These are phyloP conservation scores for Ifrita kowaldi DNA, from an alignment of 2,113 vertebrate genomes.

Conservation along the genomic window DNA sequence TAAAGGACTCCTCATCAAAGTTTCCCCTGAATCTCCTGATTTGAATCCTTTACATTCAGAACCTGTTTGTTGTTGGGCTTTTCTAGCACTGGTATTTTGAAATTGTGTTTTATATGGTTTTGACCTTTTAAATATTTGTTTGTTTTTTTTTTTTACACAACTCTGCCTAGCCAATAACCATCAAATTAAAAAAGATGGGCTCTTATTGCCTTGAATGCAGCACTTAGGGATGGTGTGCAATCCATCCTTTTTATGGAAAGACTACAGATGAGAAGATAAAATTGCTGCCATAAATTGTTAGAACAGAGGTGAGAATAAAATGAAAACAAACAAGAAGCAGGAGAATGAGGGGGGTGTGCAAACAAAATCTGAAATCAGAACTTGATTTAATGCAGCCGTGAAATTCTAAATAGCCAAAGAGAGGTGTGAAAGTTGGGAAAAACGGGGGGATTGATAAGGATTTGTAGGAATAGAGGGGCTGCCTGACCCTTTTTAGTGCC, in stretches of 20 bases:
- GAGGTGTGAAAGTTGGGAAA: neutral
- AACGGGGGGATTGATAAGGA: fast-evolving
- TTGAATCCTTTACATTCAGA: neutral
- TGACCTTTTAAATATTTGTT: neutral
- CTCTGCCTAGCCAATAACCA: neutral
- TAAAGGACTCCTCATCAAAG: neutral
- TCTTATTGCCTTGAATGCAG: neutral
- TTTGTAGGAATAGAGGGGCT: neutral
- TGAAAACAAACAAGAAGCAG: neutral
- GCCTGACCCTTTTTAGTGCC: neutral
- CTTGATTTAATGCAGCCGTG: no score
- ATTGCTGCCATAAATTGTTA: neutral
- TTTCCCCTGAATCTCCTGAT: neutral
- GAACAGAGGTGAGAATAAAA: neutral
- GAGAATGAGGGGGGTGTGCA: neutral
- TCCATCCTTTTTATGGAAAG: neutral
- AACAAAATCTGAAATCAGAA: neutral
- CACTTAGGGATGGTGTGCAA: neutral
- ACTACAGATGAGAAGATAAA: neutral
- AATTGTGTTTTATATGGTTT: neutral
- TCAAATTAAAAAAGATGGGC: neutral
- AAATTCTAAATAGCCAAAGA: fast-evolving
- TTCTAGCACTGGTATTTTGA: neutral
- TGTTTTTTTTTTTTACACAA: neutral
- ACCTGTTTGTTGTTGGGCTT: neutral